Conservation (phyloP, 2,888 invertebrate genomes). For the Acrobasis consociella region DNA sequence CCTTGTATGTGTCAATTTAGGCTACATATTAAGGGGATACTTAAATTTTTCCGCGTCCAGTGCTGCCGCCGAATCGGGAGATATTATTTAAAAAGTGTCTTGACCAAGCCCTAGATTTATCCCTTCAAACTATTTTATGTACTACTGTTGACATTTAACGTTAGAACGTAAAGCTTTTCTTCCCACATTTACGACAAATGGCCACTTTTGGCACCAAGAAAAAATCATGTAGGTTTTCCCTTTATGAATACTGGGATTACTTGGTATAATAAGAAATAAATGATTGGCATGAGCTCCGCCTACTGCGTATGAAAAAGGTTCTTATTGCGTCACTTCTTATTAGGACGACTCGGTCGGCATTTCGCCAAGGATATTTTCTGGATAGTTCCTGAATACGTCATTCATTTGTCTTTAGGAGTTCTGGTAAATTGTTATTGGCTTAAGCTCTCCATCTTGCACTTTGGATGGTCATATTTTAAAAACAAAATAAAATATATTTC, state of each 20-base stretch:
- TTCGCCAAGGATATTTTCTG: slow-evolving; percentile 1
- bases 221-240: too few relatives aligned
- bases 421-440: background rate
- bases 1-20: background rate
- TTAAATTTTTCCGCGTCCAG: too few relatives aligned
- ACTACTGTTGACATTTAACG: too few relatives aligned
- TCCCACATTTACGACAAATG: too few relatives aligned
- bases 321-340: slow-evolving; percentile 8
- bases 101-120: too few relatives aligned
- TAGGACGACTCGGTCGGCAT: background rate
- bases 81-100: too few relatives aligned
- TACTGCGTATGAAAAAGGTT: background rate
- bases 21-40: too few relatives aligned
- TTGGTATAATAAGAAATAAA: background rate
- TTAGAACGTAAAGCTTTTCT: too few relatives aligned
- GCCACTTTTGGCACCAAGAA: too few relatives aligned
- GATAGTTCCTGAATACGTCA: slow-evolving; percentile 17
- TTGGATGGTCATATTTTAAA: slow-evolving; percentile 14
- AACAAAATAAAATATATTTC: too few relatives aligned
- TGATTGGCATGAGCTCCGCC: slow-evolving; percentile 1
- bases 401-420: slow-evolving; percentile 19
- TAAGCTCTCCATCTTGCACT: background rate
- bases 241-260: slow-evolving; percentile 2
- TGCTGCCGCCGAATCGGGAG: too few relatives aligned
- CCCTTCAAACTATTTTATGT: too few relatives aligned